Base-by-base conservation (phyloP, 2,797 vertebrate species). In the Brotula barbata region DNA sequence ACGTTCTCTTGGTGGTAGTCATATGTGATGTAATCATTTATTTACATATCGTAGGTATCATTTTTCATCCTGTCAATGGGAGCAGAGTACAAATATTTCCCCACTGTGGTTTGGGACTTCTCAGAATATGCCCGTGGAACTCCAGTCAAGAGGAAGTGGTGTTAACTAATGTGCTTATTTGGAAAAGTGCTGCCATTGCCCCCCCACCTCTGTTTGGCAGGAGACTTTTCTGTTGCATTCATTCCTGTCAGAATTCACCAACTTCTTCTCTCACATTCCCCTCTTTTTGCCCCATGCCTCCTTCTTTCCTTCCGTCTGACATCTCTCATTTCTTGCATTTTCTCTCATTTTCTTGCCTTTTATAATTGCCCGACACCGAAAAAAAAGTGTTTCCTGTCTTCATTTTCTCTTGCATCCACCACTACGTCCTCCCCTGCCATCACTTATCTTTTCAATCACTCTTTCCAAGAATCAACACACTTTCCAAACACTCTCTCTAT, bases 151-250 rank as follows among this genome's bases (percentile, higher is more conserved):
- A 82, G 82, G 77, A 88, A 82, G 79, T 80, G 20, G 71, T 75
- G 72, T 75, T 77, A 75, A 78, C 75, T 82, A 81, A 84, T 74
- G 51, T 43, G 57, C 76, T 84, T 85, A 79, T 84, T 85, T 86
- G 64, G 68, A 75, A 71, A 76, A 70, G 74, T 75, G 60, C 52
- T 31, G 61, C 25, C 25, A 28, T 4, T 28, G 25, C 77, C 63
- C 71, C 63, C 15, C 16, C 9, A 2, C 6, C 3, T 55, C 65
- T 22, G 37, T 85, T 85, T 88, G 84, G 85, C 81, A 78, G 49
- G 51, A 68, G 40, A 43, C 51, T 53, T 37, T 17, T 10, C 60
- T 81, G 79, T 85, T 84, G 66, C 64, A 54, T 82, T 87, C 81
- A 63, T 88, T 86, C 83, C 75, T 75, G 76, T 84, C 87, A 81